Conservation (phyloP, 1,140 invertebrate species). For the Druon quercuslanigerum region DNA sequence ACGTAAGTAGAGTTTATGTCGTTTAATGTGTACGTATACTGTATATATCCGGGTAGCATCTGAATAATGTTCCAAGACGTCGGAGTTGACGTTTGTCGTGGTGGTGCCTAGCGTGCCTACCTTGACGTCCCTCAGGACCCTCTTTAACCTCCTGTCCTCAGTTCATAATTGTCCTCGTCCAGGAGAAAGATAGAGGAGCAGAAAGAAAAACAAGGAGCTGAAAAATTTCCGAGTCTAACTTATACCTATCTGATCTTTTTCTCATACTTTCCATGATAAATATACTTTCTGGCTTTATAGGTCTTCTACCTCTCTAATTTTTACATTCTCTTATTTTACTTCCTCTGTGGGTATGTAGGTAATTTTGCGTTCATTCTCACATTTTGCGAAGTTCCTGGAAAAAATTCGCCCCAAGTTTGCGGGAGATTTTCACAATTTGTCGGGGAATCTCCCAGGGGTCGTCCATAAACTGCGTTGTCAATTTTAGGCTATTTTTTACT, state of each 20-base stretch:
- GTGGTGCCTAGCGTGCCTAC: slow-evolving; percentile 26
- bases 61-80: slow-evolving; percentile 26
- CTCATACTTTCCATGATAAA: neutral
- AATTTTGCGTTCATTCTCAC: no score
- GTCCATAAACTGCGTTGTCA: no score
- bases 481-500: no score
- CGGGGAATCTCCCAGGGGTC: no score
- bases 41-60: neutral
- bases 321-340: no score
- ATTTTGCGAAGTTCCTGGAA: no score
- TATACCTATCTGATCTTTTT: neutral
- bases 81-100: slow-evolving; percentile 25
- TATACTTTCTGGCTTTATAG: neutral
- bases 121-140: slow-evolving; percentile 7
- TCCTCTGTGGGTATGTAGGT: no score
- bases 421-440: no score
- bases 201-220: slow-evolving; percentile 2
- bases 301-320: no score
- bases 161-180: slow-evolving; percentile 27
- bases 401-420: no score
- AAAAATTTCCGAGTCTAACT: neutral
- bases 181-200: neutral
- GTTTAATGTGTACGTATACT: slow-evolving; percentile 3
- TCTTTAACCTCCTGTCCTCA: slow-evolving; percentile 27
- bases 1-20: slow-evolving; percentile 26